These are phyloP conservation scores for Eupithecia subfuscata DNA, from an alignment of 2,888 invertebrate species.

Conservation along the genomic window DNA sequence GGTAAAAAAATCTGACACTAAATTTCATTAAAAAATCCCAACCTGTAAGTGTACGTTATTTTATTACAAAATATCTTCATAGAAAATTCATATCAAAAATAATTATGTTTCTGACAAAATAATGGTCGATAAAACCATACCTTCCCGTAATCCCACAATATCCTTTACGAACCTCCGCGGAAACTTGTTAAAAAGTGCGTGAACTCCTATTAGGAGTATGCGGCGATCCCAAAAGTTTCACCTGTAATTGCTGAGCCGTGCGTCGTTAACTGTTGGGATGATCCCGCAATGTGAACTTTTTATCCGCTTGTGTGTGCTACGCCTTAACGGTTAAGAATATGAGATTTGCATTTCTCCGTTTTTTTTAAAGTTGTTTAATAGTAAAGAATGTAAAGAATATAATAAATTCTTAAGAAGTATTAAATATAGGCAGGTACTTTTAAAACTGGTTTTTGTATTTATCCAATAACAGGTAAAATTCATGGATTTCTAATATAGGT, in stretches of 20 bases:
- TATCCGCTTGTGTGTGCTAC: constrained; percentile 31
- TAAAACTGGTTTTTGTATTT: neutral
- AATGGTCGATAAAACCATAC: neutral
- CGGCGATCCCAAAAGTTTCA: constrained; percentile 56
- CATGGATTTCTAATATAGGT: neutral
- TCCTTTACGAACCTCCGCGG: constrained; percentile 49
- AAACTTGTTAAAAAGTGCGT: constrained; percentile 78
- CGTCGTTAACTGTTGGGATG: constrained; percentile 50
- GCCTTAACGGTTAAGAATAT: constrained; percentile 15
- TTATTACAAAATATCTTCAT: neutral
- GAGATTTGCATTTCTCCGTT: neutral
- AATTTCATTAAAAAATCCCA: neutral
- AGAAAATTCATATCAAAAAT: neutral
- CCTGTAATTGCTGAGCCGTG: constrained; percentile 60
- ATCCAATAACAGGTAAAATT: neutral
- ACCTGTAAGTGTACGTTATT: neutral
- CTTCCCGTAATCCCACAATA: constrained; percentile 53
- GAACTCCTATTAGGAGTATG: constrained; percentile 65
- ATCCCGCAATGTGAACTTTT: constrained; percentile 34
- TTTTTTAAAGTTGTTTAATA: neutral
- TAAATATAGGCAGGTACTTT: neutral
- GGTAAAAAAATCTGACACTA: neutral
- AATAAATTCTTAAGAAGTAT: neutral
- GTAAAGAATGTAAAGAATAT: neutral
- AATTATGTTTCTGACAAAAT: neutral